Conservation (phyloP, 1,140 invertebrate species). For the Drosophila funebris region DNA sequence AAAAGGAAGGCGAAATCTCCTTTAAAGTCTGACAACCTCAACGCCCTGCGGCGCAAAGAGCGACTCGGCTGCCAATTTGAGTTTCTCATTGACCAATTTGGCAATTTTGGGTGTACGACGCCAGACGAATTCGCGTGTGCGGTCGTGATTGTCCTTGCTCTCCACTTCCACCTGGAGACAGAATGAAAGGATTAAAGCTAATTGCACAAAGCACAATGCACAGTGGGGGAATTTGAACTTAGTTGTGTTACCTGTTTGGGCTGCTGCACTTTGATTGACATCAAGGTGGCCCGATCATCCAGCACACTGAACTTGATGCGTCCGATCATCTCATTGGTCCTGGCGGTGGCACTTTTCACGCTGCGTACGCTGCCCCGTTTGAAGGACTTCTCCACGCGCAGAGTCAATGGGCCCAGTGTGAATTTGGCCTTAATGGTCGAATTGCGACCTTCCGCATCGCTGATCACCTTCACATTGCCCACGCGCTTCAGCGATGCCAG, state of each 20-base stretch:
- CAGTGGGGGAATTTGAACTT: conserved; percentile 23
- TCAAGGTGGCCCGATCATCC: conserved; percentile 90
- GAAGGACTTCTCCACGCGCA: conserved; percentile 93
- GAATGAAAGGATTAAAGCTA: conserved; percentile 31
- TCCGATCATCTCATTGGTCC: conserved; percentile 92
- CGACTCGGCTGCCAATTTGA: conserved; percentile 89
- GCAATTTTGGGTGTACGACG: conserved; percentile 91
- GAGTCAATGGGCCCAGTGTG: conserved; percentile 89
- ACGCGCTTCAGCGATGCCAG: conserved; percentile 89
- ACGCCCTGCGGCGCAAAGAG: conserved; percentile 86
- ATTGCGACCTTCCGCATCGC: conserved; percentile 88
- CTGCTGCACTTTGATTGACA: conserved; percentile 92
- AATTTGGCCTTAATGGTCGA: conserved; percentile 93
- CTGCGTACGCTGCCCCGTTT: conserved; percentile 88
- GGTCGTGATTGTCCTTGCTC: conserved; percentile 91
- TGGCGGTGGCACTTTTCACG: conserved; percentile 92
- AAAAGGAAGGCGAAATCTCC: neutral
- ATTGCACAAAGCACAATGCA: conserved; percentile 53
- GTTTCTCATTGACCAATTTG: conserved; percentile 91
- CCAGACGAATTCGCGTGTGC: conserved; percentile 92
- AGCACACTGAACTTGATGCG: conserved; percentile 90
- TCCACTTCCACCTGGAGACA: conserved; percentile 89
- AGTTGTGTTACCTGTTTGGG: conserved; percentile 89
- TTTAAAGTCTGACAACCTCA: conserved; percentile 72
- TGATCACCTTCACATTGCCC: conserved; percentile 91